phyloP scores from a whole-genome alignment of 2,113 vertebrate genomes.

The Myrmecobius fasciatus region DNA sequence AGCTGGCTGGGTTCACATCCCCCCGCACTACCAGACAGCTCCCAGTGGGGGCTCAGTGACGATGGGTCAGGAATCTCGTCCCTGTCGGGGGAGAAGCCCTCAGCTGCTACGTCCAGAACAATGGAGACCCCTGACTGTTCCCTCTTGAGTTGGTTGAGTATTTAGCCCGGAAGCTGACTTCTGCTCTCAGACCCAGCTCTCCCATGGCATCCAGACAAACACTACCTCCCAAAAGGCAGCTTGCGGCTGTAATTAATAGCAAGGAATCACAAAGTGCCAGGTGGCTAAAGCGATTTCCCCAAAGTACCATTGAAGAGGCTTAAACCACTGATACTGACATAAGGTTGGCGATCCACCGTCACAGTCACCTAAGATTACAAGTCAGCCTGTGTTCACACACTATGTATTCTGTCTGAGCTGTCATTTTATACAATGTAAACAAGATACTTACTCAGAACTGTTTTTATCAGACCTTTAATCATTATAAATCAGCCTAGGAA shows the following conservation, averaged over 20 bases:
- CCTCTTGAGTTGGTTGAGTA: neutral
- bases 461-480: neutral
- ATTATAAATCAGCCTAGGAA: neutral
- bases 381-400: neutral
- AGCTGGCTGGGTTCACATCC: neutral
- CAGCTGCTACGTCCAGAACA: neutral
- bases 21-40: neutral
- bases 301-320: constrained; percentile 25
- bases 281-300: constrained; percentile 21
- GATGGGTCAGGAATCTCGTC: constrained; percentile 5
- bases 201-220: constrained; percentile 3
- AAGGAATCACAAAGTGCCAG: constrained; percentile 27
- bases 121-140: neutral
- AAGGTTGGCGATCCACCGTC: neutral
- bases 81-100: neutral
- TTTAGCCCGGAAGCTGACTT: constrained; percentile 10
- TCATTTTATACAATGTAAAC: neutral
- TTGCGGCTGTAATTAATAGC: constrained; percentile 26
- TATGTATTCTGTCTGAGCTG: neutral
- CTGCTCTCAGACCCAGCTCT: neutral
- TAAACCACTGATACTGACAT: neutral
- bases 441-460: neutral
- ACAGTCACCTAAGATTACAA: neutral
- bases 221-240: neutral
- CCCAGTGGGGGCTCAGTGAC: neutral